Base-by-base conservation (phyloP, 1,140 invertebrate genomes). In the Cyclina sinensis region DNA sequence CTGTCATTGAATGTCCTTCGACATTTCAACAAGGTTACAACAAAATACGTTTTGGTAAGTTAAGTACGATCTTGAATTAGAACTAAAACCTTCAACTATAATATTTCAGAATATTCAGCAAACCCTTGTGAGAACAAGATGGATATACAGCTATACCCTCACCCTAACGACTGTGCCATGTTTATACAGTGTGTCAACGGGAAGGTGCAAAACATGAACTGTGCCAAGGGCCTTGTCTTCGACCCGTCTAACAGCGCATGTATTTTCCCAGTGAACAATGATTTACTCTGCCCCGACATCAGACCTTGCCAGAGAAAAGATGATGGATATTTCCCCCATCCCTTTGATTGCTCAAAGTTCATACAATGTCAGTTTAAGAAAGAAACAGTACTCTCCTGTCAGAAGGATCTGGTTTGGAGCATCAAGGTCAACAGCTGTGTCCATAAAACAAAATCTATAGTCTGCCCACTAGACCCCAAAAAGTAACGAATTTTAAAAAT, bases 181-280 rank as follows among this genome's bases (percentile, higher is more conserved):
- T 90, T 87, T 46, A 88, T 88, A 39, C 85, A 83, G n/a, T 90
- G 89, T 78, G 85, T 87, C 16, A 80, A 68, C 54, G 74, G 76
- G 1, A 54, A 90, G n/a, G 78, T 62, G 30, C 43, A 62, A 35
- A 73, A n/a, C 12, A 78, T 83, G 79, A 27, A 27, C 11, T 90
- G 89, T 80, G 30, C 85, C 9, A 30, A 32, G 0, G 65, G 43
- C 21, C 70, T 90, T 14, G 79, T 88, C 4, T 90, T 88, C 70
- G 85, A 88, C 27, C 85, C 89, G 1, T 27, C 30, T 18, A 84
- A 46, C 24, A 90, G 80, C 18, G 74, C 81, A 2, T 90, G 89
- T 51, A 88, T 88, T 21, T 74, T 73, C n/a, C 73, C 74, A 30
- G 24, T 18, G 27, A 79, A 74, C 18, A 62, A 76, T 14, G 76